Conservation (phyloP, 2,113 vertebrate species). For the Mobula hypostoma region DNA sequence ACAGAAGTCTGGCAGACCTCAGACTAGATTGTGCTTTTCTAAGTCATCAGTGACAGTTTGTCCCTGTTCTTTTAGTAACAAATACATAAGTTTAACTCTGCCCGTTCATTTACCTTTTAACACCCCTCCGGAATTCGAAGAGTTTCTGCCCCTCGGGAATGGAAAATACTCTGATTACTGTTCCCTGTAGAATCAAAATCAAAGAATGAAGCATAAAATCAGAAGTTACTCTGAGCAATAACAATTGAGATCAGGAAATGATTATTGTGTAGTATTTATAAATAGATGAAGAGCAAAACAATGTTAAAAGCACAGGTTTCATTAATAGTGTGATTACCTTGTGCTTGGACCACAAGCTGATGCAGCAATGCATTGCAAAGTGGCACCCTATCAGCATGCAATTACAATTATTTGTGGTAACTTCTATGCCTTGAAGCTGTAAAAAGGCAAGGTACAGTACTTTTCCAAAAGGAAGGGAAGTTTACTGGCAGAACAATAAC, state of each 20-base stretch:
- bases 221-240: neutral
- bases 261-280: neutral
- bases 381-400: neutral
- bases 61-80: neutral
- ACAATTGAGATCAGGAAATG: neutral
- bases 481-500: no score
- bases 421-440: neutral
- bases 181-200: slow-evolving; percentile 65
- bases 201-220: neutral
- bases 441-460: neutral
- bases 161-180: slow-evolving; percentile 95
- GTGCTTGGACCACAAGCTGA: neutral
- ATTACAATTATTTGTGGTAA: neutral
- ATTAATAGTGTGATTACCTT: neutral
- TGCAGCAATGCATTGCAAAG: neutral
- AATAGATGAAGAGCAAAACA: neutral
- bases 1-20: neutral
- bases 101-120: slow-evolving; percentile 73
- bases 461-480: neutral
- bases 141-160: slow-evolving; percentile 98
- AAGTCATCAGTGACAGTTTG: neutral
- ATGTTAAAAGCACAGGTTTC: neutral
- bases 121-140: slow-evolving; percentile 95
- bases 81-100: neutral
- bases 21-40: neutral